These are phyloP conservation scores for Antigone vipio DNA, from an alignment of 2,113 vertebrate species.

Conservation along the genomic window DNA sequence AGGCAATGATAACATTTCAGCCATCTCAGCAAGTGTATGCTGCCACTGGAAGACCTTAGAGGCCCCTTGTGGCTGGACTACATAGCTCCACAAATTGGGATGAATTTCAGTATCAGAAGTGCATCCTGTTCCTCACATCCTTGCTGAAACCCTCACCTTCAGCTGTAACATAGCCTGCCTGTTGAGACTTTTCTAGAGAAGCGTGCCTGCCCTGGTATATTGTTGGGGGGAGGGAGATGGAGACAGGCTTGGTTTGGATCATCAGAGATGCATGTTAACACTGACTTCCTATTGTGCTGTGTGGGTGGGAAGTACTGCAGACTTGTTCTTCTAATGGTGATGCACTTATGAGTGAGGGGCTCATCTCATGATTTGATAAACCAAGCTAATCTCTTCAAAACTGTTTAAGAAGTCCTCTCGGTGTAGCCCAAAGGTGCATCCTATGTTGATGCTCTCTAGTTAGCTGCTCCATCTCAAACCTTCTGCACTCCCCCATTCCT, in stretches of 20 bases:
- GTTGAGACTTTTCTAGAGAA: neutral
- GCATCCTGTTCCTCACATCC: neutral
- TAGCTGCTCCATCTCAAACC: neutral
- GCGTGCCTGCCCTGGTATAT: fast-evolving
- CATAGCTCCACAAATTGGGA: neutral
- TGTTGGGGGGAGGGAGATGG: neutral
- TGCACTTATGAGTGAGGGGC: neutral
- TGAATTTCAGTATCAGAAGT: neutral
- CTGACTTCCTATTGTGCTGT: neutral
- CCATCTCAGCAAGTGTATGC: neutral
- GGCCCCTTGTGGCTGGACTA: neutral
- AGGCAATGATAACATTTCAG: neutral
- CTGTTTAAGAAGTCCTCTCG: no score
- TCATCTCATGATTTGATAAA: neutral
- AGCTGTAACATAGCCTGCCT: neutral
- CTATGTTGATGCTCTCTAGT: neutral
- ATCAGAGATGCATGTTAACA: neutral
- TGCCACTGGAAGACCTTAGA: neutral
- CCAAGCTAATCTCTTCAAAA: neutral
- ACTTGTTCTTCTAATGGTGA: neutral
- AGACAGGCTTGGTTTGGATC: neutral
- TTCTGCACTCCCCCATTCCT: neutral
- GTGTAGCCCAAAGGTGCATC: neutral
- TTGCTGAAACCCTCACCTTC: neutral
- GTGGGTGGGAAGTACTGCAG: neutral